phyloP scores from a whole-genome alignment of 2,113 vertebrate species.

The Dromiciops gliroides region DNA sequence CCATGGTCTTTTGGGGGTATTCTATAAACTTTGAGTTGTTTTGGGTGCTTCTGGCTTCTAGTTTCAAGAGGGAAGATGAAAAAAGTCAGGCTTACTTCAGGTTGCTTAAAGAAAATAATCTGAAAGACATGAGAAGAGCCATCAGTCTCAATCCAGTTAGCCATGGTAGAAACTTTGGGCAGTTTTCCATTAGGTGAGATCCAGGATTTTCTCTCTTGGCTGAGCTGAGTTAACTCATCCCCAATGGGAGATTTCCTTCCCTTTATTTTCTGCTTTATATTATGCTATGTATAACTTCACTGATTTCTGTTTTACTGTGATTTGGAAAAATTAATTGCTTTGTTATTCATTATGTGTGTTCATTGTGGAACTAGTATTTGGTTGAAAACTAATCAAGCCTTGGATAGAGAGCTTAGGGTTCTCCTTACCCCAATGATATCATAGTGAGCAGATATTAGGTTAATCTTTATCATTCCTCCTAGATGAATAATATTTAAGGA shows the following conservation, averaged over 20 bases:
- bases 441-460: not conserved
- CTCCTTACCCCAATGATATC: not conserved
- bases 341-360: not conserved
- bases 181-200: not conserved
- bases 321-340: not conserved
- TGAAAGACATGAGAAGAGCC: not conserved
- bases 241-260: not conserved
- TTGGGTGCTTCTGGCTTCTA: not conserved
- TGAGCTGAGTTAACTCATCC: not conserved
- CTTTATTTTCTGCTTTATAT: not conserved
- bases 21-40: not conserved
- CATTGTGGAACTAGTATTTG: not conserved
- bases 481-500: not conserved
- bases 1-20: not conserved
- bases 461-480: not conserved
- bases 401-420: not conserved
- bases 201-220: not conserved
- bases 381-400: not conserved
- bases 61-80: not conserved
- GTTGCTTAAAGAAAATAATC: too few relatives aligned
- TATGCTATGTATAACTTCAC: not conserved
- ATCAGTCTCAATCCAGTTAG: not conserved
- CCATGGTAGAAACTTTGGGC: not conserved
- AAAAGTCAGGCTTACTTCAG: not conserved
- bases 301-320: not conserved